Base-by-base conservation (phyloP, 2,888 invertebrate genomes). In the Epinotia brunnichana region DNA sequence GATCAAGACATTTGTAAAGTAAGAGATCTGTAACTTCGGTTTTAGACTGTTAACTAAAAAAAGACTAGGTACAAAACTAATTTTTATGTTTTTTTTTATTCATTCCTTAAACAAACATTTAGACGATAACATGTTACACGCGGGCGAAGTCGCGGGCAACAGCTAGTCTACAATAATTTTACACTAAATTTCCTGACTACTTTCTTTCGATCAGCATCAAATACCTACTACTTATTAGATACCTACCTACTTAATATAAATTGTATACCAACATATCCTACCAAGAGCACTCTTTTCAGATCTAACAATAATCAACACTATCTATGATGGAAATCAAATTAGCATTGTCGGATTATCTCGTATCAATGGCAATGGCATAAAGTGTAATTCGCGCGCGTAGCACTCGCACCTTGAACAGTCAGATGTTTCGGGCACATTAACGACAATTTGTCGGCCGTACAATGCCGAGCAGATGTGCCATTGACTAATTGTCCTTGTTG, bases 401-500 rank as follows among this genome's bases (percentile, higher is more conserved):
- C 54, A 24, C 54, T 54, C 41, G 66, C 66, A 66, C 66, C 66
- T 66, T 66, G 15, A 66, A 41, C 51, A 54, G 66, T 66, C 66
- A 66, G 66, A 66, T 66, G 66, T 56, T 66, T 54, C 19, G 53
- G 39, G 64, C 64, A 24, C 54, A 66, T 67, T 59, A 57, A 67
- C 57, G 67, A 67, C 67, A 67, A 68, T 59, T 59, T 68, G 67
- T 68, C 67, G 67, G 17, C 1, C 35, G 48, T 24, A 68, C 67
- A 59, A 68, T 59, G 44, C 44, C 56, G 57, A 68, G 67, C 67
- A 68, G 67, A 57, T 68, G 67, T 68, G 57, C 67, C 44, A 48
- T 59, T 68, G 57, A 59, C 59, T 59, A 68, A 68, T 68, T 68
- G 67, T 59, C 67, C 67, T 68, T 68, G 67, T 68, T 68, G 67